Evolutionary conservation across 1,140 invertebrate species (phyloP).

Genomic region (Cotesia vestalis): DNA sequence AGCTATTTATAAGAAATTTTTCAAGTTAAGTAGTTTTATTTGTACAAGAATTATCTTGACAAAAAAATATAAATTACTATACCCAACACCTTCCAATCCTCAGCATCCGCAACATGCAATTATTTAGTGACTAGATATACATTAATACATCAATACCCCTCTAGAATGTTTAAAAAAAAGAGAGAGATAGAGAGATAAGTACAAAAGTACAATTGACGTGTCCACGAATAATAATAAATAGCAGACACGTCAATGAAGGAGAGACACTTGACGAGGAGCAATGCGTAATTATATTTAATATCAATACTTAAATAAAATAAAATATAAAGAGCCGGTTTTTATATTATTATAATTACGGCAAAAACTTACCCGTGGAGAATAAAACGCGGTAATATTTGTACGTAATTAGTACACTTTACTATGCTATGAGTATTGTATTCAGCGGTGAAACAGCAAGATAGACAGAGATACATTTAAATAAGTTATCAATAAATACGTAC

Average conservation of each 20-base stretch:
- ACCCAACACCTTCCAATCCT: constrained; percentile 60
- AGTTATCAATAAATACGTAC: constrained; percentile 71
- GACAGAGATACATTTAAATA: constrained; percentile 29
- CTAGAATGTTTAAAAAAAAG: not conserved
- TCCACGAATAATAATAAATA: too few species aligned
- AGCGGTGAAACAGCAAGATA: constrained; percentile 12
- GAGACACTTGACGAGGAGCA: too few species aligned
- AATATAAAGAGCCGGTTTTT: constrained; percentile 7
- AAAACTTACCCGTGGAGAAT: constrained; percentile 30
- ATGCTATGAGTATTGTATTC: not conserved
- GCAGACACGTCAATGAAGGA: too few species aligned
- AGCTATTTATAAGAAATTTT: too few species aligned
- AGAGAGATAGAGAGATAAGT: constrained; percentile 18
- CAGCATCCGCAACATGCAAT: constrained; percentile 62
- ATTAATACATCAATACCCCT: not conserved
- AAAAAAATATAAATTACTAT: constrained; percentile 31
- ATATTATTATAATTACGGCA: not conserved
- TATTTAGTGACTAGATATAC: constrained; percentile 39
- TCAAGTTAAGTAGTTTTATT: not conserved
- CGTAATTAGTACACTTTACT: constrained; percentile 36
- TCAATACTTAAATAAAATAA: not conserved
- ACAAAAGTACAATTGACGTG: too few species aligned
- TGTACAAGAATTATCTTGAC: not conserved
- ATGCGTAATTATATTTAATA: too few species aligned
- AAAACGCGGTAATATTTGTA: constrained; percentile 40